phyloP scores from a whole-genome alignment of 2,888 invertebrate genomes.

The Erebia palarica region DNA sequence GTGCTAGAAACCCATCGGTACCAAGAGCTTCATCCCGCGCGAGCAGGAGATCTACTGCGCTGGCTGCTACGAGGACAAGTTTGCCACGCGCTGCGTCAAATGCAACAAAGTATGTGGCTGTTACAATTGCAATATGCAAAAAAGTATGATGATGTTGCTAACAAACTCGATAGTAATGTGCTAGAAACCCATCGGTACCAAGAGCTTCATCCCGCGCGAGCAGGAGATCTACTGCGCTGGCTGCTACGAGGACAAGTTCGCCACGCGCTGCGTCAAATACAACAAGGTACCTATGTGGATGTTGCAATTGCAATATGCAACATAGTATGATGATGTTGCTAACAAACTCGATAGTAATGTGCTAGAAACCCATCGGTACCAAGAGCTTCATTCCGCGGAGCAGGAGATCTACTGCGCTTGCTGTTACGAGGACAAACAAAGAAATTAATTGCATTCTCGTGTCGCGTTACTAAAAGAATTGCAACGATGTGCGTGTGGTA shows the following conservation, averaged over 20 bases:
- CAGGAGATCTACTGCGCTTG: constrained; percentile 61
- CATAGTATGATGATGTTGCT: no score
- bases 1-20: constrained; percentile 98
- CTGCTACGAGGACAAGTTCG: constrained; percentile 99
- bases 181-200: constrained; percentile 98
- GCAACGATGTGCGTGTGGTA: no score
- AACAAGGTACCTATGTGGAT: constrained; percentile 91
- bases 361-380: no score
- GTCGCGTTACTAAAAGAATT: no score
- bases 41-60: constrained; percentile 99
- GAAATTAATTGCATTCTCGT: no score
- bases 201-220: constrained; percentile 99
- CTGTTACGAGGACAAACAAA: constrained; percentile 99
- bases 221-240: constrained; percentile 99
- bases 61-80: constrained; percentile 99
- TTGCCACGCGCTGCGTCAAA: constrained; percentile 99
- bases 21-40: constrained; percentile 99
- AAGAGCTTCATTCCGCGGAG: no score
- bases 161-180: constrained; percentile 84
- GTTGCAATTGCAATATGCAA: background rate
- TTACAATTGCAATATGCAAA: background rate
- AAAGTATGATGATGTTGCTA: background rate
- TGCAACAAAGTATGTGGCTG: constrained; percentile 93
- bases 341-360: no score
- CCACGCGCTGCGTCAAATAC: constrained; percentile 99